A percentile compares a stretch with the other conserved stretches of the same genome.
Conservation (phyloP, 2,113 vertebrate species). For the Ellobius talpinus region DNA sequence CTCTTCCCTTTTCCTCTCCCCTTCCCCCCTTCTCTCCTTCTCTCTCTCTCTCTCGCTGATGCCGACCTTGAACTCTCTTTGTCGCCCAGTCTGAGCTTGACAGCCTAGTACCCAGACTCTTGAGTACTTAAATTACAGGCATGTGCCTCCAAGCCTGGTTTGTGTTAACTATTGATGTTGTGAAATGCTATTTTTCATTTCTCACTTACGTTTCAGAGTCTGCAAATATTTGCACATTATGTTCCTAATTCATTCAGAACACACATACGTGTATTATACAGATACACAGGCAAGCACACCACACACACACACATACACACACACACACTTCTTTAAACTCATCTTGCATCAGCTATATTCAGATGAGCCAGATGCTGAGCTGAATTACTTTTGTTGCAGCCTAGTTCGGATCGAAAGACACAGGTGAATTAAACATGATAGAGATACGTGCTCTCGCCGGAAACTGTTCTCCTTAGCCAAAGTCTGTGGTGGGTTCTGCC, state of each 20-base stretch:
- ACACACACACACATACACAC: neutral
- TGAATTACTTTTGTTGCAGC: neutral
- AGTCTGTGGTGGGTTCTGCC: neutral
- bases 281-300: neutral
- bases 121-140: neutral
- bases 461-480: neutral
- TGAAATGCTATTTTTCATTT: neutral
- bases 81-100: neutral
- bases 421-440: neutral
- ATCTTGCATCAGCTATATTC: neutral
- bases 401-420: conserved; percentile 9
- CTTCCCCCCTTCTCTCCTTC: fast-evolving
- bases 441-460: neutral
- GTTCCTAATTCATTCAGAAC: neutral
- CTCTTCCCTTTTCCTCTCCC: too few species aligned
- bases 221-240: neutral
- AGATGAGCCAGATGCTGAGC: neutral
- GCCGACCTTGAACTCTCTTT: neutral
- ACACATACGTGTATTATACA: neutral
- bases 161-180: neutral
- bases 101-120: neutral
- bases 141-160: neutral
- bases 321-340: neutral
- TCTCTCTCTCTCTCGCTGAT: too few species aligned
- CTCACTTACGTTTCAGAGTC: neutral